Conservation (phyloP, 2,888 invertebrate genomes). For the Clusia tigrina region DNA sequence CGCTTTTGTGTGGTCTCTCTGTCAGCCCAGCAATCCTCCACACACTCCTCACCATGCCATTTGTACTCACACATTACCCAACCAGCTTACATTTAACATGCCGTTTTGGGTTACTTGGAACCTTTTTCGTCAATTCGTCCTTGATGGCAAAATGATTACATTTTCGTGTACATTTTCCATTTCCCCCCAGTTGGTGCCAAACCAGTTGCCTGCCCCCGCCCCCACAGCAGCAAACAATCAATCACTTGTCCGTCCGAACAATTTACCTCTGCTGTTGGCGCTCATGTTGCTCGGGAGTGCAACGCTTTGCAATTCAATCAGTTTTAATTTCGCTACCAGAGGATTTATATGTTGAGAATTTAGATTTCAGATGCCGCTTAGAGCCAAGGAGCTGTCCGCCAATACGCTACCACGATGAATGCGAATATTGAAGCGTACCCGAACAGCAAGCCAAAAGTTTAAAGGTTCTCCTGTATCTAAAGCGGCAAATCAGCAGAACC, state of each 20-base stretch:
- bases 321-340: constrained; percentile 16
- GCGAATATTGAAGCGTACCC: neutral
- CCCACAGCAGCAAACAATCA: neutral
- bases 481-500: neutral
- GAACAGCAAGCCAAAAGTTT: neutral
- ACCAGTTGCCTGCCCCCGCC: neutral
- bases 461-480: neutral
- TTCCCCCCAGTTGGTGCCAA: no score
- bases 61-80: neutral
- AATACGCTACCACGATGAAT: neutral
- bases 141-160: constrained; percentile 5
- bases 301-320: constrained; percentile 13
- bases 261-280: neutral
- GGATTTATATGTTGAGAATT: constrained; percentile 27
- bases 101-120: neutral
- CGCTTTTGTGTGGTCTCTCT: neutral
- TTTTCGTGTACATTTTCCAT: neutral
- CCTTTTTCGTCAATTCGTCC: neutral
- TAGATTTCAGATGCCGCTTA: constrained; percentile 12
- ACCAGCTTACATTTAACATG: neutral
- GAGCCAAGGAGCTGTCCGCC: neutral
- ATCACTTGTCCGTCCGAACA: neutral
- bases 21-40: no score
- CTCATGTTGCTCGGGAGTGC: neutral
- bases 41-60: neutral